Evolutionary conservation across 2,888 invertebrate genomes (phyloP), one percentile per base, ranked within the genome.

Genomic region (Blera fallax): DNA sequence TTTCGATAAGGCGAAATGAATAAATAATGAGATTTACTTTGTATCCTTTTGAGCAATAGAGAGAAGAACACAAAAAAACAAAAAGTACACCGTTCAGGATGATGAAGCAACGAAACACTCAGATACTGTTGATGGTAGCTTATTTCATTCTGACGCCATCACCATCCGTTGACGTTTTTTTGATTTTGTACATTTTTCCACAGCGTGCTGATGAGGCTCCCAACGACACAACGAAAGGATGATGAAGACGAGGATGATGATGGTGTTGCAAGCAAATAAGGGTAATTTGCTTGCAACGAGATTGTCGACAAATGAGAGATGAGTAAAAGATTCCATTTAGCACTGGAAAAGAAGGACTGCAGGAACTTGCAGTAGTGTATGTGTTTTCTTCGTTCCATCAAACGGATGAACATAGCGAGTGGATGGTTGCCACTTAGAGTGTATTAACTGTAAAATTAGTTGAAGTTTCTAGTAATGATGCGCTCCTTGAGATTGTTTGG

Each of bases 1-100:
- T 85, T 81, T 85, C 85, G 85, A 85, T 85, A 85, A 85, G 72
- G 62, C 76, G 85, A 85, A 85, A 85, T 85, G 81, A 85, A 85
- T 85, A 85, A 85, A 72, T 85, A 85, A 85, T 85, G 80, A 85
- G 76, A 85, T 85, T 85, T 85, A 81, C 85, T 77, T 81, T 81
- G 76, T 85, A 81, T 81, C 81, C 81, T 81, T 84, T 85, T 85
- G 85, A 81, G 72, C 62, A 72, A 67, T 81, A 81, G 85, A 85
- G 54, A 62, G 45, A 56, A 67, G 52, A 79, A 64, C 62, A 43
- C 73, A 37, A 56, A 40, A 45, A 18, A 18, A 43, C 3, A 24
- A 27, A 56, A 80, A 73, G 5, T 16, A 29, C 29, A 45, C 7
- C 34, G 14, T 14, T 24, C 32, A 50, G 52, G 24, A 60, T 37